Evolutionary conservation across 2,113 vertebrate species (phyloP), one percentile per base, ranked within the genome.

Genomic region (Pampusana beccarii): DNA sequence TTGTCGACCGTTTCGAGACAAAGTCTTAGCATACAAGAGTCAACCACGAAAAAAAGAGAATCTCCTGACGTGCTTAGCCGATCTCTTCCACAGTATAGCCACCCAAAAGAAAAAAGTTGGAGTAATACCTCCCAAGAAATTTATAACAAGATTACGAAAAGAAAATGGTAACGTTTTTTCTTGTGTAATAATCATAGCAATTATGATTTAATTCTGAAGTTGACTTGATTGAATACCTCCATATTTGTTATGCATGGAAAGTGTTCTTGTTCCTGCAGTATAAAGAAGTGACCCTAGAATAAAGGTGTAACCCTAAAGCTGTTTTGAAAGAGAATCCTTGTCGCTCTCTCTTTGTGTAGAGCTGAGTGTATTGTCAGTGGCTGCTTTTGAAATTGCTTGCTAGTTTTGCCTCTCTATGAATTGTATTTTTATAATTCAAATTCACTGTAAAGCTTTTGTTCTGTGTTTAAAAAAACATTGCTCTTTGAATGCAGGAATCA

Each of bases 71-170:
- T 98, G 98, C 97, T 96, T 98, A 95, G 98, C 98, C 73, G 98
- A 98, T 92, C 98, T 98, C 81, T 98, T 98, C 96, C 98, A 98
- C 81, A 98, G 98, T 92, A 98, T 98, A 95, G 98, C 98, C 83
- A 98, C 98, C 9, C 98, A 98, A 97, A 98, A 98, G 98, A 98
- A 98, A 90, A 98, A 98, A 85, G 98, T 98, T 54, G 98, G 98
- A 88, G 98, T 98, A 46, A 98, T 98, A 93, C 98, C 98, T 86
- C 98, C 98, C 25, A 98, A 98, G 98, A 98, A 98, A 96, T 98
- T 98, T 92, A 98, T 98, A 92, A 98, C 98, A 64, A 98, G 98
- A 89, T 96, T 98, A 78, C 98, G 98, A 57, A 98, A 98, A 93
- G 98, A 98, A 97, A 98, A 98, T 69, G 98, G 98, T 98, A 98